phyloP scores from a whole-genome alignment of 2,888 invertebrate species.

The Andrena fulva region DNA sequence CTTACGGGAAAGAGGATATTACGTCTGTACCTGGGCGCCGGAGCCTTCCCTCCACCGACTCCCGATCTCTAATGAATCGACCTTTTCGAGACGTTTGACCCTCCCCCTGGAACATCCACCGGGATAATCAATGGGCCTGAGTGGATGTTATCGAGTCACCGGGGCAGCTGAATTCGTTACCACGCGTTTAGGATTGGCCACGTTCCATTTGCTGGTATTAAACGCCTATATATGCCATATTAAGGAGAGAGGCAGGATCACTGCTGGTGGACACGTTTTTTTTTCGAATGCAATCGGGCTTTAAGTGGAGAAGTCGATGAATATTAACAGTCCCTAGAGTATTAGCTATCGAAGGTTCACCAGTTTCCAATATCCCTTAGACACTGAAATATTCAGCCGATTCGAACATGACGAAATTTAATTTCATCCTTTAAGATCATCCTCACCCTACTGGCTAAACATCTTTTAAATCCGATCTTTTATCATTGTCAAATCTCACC shows the following conservation, averaged over 20 bases:
- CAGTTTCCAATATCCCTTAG: neutral
- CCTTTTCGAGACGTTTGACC: slow-evolving; percentile 45
- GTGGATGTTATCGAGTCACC: slow-evolving; percentile 36
- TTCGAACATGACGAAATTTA: no score
- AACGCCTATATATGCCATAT: neutral
- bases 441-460: no score
- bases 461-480: no score
- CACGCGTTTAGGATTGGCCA: slow-evolving; percentile 23
- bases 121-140: slow-evolving; percentile 35
- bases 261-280: neutral
- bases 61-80: slow-evolving; percentile 23
- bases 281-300: neutral
- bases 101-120: slow-evolving; percentile 14
- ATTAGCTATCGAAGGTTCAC: neutral
- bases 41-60: slow-evolving; percentile 28
- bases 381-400: no score
- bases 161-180: slow-evolving; percentile 26
- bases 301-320: neutral
- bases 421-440: no score
- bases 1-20: slow-evolving; percentile 37
- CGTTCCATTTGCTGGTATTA: slow-evolving; percentile 42
- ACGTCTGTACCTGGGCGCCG: slow-evolving; percentile 25
- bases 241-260: neutral
- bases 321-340: slow-evolving; percentile 4
- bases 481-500: no score